Evolutionary conservation across 1,140 invertebrate genomes (phyloP), one percentile per base, ranked within the genome.

Genomic region (Colletes gigas): DNA sequence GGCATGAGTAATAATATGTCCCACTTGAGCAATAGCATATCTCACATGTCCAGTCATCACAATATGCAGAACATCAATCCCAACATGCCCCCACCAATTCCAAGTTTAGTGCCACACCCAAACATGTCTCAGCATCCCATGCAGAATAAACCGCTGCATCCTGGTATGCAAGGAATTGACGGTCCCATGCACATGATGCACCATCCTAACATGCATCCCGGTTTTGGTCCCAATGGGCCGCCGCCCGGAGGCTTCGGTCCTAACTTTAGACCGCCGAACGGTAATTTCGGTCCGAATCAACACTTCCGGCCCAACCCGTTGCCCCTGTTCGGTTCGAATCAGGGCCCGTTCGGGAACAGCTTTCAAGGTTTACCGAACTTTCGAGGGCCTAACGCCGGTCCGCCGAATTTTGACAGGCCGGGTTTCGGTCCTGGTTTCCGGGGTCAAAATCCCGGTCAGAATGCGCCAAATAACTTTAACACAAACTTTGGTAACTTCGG

Each of bases 61-160:
- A 92, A 91, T 44, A 91, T 90, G 88, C 91, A 91, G 63, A 92
- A 90, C 41, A 89, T 90, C 39, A 91, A 90, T 83, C 87, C 89
- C 7, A 89, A 90, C 47, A 88, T 90, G 89, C 90, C 91, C 21
- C 85, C 83, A 0, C 82, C 91, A 17, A 82, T 90, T 30, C 84
- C 85, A 41, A 83, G 82, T 19, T 83, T 91, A 30, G 74, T 89
- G 21, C 77, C 84, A 8, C 90, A 90, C 81, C 83, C 86, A 10
- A 85, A 78, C 1, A 90, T 92, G 86, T 77, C 84, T 12, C 89
- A 88, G 21, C 85, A 89, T 67, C 84, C 89, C 41, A 92, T 93
- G 83, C 88, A 86, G 17, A 86, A 81, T 19, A 91, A 91, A 65
- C 74, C 73, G 10, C 69, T 83, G 21, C 88, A 88, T 76, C 78